Conservation (phyloP, 1,140 invertebrate species). For the Streblospio benedicti region DNA sequence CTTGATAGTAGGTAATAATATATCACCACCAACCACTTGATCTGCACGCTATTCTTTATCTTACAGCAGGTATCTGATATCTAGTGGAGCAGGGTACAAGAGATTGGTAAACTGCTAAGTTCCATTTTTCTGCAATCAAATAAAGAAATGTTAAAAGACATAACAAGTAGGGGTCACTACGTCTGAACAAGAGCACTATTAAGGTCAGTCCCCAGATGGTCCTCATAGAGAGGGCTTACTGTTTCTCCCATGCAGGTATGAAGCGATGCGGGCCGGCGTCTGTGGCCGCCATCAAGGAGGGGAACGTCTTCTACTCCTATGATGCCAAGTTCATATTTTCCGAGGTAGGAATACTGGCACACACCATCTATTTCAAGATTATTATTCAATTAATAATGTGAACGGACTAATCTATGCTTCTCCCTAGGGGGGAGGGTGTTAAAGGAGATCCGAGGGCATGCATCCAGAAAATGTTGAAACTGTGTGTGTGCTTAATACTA, state of each 20-base stretch:
- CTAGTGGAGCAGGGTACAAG: not conserved
- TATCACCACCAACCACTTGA: no score
- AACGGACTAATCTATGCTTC: no score
- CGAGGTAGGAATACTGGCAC: no score
- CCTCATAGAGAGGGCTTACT: not conserved
- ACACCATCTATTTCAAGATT: no score
- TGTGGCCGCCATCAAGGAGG: slow-evolving; percentile 68
- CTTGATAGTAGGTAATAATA: no score
- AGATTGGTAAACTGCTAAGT: not conserved
- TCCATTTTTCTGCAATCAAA: not conserved
- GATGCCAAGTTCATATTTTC: slow-evolving; percentile 77
- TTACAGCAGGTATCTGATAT: not conserved
- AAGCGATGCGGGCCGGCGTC: slow-evolving; percentile 69
- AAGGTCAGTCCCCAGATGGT: not conserved
- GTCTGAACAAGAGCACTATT: not conserved
- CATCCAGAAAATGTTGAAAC: no score
- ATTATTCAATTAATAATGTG: no score
- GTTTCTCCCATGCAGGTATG: slow-evolving; percentile 44
- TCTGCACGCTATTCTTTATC: no score
- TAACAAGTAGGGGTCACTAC: not conserved
- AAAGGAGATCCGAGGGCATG: no score
- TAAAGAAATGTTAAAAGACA: not conserved
- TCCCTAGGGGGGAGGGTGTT: no score
- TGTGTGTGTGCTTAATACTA: no score
- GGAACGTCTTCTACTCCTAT: slow-evolving; percentile 69